Evolutionary conservation across 2,888 invertebrate species (phyloP).

Genomic region (Seira sanloemensis): DNA sequence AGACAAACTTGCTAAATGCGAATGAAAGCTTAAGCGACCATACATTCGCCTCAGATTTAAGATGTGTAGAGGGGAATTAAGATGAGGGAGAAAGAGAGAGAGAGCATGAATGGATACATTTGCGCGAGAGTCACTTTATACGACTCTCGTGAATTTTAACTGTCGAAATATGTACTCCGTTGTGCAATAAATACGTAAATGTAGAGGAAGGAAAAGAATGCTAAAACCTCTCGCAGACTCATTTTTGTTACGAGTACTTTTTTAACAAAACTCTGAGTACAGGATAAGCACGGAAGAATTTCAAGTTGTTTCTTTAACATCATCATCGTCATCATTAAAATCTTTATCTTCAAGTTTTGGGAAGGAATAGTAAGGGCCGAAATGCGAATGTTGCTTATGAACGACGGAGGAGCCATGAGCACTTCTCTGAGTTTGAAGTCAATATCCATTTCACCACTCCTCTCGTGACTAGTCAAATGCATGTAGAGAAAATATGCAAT

Average conservation of each 20-base stretch:
- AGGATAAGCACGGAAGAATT: background rate
- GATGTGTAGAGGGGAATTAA: background rate
- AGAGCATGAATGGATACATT: slow-evolving; percentile 2
- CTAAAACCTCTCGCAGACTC: background rate
- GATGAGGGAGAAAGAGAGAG: background rate
- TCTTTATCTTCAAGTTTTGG: too few relatives aligned
- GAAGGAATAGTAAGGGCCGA: too few relatives aligned
- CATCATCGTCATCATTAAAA: background rate
- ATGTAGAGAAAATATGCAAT: too few relatives aligned
- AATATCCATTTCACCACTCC: too few relatives aligned
- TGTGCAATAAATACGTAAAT: background rate
- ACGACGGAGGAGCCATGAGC: too few relatives aligned
- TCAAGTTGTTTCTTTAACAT: slow-evolving; percentile 11
- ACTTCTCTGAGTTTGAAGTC: too few relatives aligned
- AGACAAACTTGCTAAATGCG: background rate
- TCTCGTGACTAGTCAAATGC: too few relatives aligned
- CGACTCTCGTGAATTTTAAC: too few relatives aligned
- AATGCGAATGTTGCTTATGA: too few relatives aligned
- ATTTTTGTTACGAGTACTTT: background rate
- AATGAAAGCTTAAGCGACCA: background rate
- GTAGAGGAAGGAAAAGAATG: background rate
- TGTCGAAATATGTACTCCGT: background rate
- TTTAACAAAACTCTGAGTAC: background rate
- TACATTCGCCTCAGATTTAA: too few relatives aligned
- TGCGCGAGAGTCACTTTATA: too few relatives aligned